Evolutionary conservation across 2,797 vertebrate species (phyloP).

Genomic region (Pangasius mekongensis): DNA sequence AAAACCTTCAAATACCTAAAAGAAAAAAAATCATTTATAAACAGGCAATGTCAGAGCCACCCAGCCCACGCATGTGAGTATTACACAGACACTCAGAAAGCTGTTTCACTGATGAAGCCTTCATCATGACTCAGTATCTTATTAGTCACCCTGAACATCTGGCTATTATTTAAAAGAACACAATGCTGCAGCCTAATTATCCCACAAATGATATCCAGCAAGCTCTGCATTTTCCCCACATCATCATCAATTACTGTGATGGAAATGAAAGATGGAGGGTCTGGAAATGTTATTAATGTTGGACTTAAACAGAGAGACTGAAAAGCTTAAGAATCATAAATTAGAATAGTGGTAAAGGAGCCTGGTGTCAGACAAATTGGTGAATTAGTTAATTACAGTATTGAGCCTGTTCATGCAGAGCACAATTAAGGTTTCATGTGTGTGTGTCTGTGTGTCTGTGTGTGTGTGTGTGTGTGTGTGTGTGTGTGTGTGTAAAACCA

Average conservation of each 20-base stretch:
- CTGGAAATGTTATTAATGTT: conserved; percentile 35
- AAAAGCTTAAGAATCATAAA: conserved; percentile 14
- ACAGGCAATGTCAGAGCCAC: not conserved
- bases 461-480: conserved; percentile 10
- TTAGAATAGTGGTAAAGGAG: conserved; percentile 24
- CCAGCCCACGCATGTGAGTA: not conserved
- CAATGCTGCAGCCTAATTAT: conserved; percentile 10
- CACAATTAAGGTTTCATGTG: not conserved
- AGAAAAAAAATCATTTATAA: not conserved
- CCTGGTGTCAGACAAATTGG: conserved; percentile 27
- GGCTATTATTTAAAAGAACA: not conserved
- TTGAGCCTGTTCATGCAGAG: not conserved
- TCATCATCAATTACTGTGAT: conserved; percentile 11
- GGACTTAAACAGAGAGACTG: conserved; percentile 18
- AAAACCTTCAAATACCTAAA: not conserved
- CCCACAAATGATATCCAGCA: not conserved
- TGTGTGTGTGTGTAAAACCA: not conserved
- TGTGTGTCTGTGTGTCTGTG: conserved; percentile 12
- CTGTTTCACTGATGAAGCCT: not conserved
- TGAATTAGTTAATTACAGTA: conserved; percentile 20
- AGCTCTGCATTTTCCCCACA: conserved; percentile 7
- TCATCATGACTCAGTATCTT: not conserved
- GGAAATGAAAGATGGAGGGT: not conserved
- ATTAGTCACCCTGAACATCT: conserved; percentile 4
- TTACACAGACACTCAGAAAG: not conserved